A percentile compares a stretch with the other conserved stretches of the same genome.
phyloP scores from a whole-genome alignment of 2,113 vertebrate species.

The Actenoides hombroni region DNA sequence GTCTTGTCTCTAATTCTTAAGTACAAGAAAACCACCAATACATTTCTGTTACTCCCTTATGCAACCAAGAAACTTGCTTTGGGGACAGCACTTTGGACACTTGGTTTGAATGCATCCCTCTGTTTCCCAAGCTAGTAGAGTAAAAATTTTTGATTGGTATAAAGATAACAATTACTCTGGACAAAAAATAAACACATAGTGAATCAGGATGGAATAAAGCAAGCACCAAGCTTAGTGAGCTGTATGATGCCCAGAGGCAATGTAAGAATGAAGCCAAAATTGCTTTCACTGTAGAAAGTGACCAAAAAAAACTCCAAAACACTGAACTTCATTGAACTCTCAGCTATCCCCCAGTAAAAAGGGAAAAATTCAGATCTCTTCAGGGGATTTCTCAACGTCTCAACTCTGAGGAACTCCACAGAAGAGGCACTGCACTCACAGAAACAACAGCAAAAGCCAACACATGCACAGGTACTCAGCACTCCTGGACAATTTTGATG shows the following conservation, averaged over 20 bases:
- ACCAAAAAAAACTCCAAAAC: not conserved
- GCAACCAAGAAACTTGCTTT: not conserved
- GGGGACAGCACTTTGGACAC: not conserved
- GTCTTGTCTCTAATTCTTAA: not conserved
- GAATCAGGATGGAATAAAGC: not conserved
- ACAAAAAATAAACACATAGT: not conserved
- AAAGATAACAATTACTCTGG: not conserved
- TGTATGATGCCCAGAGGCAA: not conserved
- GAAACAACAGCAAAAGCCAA: not conserved
- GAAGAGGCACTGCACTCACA: not conserved
- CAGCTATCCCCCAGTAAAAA: not conserved
- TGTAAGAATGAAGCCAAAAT: not conserved
- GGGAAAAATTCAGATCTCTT: not conserved
- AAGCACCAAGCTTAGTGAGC: not conserved
- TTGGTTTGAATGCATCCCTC: not conserved
- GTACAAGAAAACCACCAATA: not conserved
- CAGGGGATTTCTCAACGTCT: not conserved
- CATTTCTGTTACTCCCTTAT: not conserved
- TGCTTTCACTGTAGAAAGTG: not conserved
- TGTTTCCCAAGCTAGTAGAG: not conserved
- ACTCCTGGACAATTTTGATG: not conserved
- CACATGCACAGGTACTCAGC: accelerated
- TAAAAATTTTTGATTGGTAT: not conserved
- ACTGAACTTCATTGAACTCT: no score
- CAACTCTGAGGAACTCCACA: not conserved